Conservation (phyloP, 2,888 invertebrate species). For the Agrochola circellaris region DNA sequence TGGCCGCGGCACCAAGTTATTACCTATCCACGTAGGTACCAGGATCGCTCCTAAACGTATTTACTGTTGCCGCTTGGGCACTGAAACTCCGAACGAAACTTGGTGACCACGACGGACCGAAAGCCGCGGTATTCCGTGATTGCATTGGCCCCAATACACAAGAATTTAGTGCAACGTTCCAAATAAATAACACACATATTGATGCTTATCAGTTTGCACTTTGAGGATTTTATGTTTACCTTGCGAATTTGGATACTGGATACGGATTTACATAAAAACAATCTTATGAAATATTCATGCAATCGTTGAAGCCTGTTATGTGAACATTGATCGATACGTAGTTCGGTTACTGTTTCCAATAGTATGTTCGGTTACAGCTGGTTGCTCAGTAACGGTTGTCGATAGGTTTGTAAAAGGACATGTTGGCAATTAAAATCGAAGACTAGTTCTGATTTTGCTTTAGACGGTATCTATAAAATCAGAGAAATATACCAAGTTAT, state of each 20-base stretch:
- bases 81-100: conserved; percentile 14
- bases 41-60: conserved; percentile 34
- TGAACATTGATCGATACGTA: neutral
- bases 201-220: conserved; percentile 21
- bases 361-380: neutral
- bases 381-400: neutral
- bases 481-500: neutral
- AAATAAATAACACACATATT: conserved; percentile 43
- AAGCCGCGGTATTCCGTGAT: conserved; percentile 51
- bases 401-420: neutral
- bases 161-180: conserved; percentile 52
- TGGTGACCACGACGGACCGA: conserved; percentile 13
- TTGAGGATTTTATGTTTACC: conserved; percentile 9
- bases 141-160: conserved; percentile 65
- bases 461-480: neutral
- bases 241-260: neutral
- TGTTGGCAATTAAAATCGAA: neutral
- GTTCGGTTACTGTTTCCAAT: neutral
- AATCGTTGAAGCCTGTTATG: neutral
- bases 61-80: conserved; percentile 38
- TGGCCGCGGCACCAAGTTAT: conserved; percentile 55
- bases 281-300: neutral
- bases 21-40: conserved; percentile 33
- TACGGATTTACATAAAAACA: neutral
- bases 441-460: neutral